Base-by-base conservation (phyloP, 2,888 invertebrate genomes). In the Ophioninae sp. region DNA sequence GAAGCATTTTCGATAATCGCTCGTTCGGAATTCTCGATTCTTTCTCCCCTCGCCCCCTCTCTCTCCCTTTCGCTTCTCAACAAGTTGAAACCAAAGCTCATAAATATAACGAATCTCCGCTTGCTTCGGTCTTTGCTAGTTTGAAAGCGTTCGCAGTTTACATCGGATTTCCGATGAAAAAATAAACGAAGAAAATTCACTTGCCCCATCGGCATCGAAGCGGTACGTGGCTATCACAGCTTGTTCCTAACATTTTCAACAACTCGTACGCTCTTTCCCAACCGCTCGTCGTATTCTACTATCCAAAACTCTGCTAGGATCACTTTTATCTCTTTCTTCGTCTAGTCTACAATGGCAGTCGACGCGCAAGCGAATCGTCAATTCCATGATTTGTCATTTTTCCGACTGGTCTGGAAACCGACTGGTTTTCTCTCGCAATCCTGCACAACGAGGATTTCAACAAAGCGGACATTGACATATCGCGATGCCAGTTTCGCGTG, bases 191-290 rank as follows among this genome's bases (percentile, higher is more conserved):
- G n/a, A 71, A 44, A 37, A 69, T 39, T 7, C 20, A 37, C 30
- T 61, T 6, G 20, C 2, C 2, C 20, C 63, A 84, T 81, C 74
- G 64, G 81, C 76, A 76, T 82, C 81, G 78, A 83, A 83, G 81
- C 81, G 79, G 84, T 82, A 81, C 79, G 73, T 81, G 84, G 63
- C 73, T 86, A 86, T 88, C 87, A 87, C 85, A 85, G 87, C 86
- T 81, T 85, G 81, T 87, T 85, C 74, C 83, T 68, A 84, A 84
- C 83, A 61, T 65, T 85, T 61, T 61, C 79, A 79, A 76, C 73
- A 76, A 71, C 68, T 68, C 71, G 72, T 69, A 68, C 37, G 68
- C 56, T 79, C 75, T 22, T 61, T 56, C 51, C 39, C 23, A 56
- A 72, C 72, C 56, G 58, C 75, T 58, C n/a, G 44, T 64, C 23